Base-by-base conservation (phyloP, 2,113 vertebrate species). In the Aleadryas rufinucha region DNA sequence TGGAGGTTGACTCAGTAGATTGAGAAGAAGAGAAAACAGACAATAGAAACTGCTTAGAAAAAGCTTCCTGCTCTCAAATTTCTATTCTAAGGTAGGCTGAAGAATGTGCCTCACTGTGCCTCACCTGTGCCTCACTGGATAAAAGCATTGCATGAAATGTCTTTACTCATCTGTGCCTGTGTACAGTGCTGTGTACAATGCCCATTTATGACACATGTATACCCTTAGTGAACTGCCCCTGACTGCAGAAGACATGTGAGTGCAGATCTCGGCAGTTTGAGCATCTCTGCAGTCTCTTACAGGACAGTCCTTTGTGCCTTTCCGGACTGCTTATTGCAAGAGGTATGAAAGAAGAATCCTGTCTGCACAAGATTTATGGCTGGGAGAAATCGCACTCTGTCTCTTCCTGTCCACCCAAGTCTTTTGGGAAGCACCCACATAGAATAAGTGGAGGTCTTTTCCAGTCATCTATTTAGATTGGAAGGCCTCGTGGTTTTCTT, bases 401-500 rank as follows among this genome's bases (percentile, higher is more conserved):
- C n/a, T 88, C 59, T 65, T 92, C 45, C 59, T 86, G 50, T 65
- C 74, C 39, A 79, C 42, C 13, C 39, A 87, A 45, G 72, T 30
- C 41, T 96, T 78, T 89, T 0, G 2, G 70, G 84, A 96, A 94
- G 61, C 42, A 87, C 59, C 71, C 37, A 59, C 3, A 0, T 6
- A 35, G 21, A 13, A 3, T 75, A 65, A 79, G 35, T 70, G 52
- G n/a, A 56, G 20, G 16, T 90, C 42, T 80, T 54, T 89, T 88
- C 76, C 85, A 90, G 59, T 84, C 72, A 76, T 61, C 49, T 92
- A 7, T 95, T 96, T 94, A 84, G 59, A 54, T 80, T 97, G 92
- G 88, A 94, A 93, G 18, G 22, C 16, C 7, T 70, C 47, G 80
- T 89, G 59, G 52, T 89, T 96, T 95, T 95, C 81, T 94, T 89